Conservation (phyloP, 2,888 invertebrate species). For the Rhodophaea formosa region DNA sequence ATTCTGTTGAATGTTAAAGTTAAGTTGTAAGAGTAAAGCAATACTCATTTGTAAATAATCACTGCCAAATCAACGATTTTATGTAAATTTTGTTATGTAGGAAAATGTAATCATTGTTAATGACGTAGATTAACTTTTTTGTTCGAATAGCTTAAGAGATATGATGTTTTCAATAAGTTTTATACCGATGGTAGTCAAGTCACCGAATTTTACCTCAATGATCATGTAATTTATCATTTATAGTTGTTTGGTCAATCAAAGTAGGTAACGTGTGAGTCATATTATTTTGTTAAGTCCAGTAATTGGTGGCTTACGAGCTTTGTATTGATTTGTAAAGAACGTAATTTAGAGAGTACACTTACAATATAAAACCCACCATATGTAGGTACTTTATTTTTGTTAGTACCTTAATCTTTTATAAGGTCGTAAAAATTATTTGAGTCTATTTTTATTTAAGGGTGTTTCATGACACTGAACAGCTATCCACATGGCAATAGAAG, state of each 20-base stretch:
- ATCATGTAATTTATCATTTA: slow-evolving; percentile 18
- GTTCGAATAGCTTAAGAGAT: background rate
- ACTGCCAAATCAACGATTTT: slow-evolving; percentile 20
- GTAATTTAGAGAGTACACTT: slow-evolving; percentile 1
- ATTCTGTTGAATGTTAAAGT: slow-evolving; percentile 63
- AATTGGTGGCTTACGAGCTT: slow-evolving; percentile 1
- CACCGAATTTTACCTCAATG: slow-evolving; percentile 54
- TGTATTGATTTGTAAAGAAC: slow-evolving; percentile 19
- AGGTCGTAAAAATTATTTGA: too few relatives aligned
- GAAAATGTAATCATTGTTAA: background rate
- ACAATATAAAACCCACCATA: slow-evolving; percentile 26
- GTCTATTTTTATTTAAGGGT: too few relatives aligned
- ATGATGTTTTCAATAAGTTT: background rate
- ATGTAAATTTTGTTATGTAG: slow-evolving; percentile 5
- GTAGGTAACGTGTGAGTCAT: slow-evolving; percentile 7
- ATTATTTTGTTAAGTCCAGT: slow-evolving; percentile 1
- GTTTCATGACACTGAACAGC: too few relatives aligned
- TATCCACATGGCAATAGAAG: too few relatives aligned
- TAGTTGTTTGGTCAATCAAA: background rate
- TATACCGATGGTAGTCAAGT: slow-evolving; percentile 37
- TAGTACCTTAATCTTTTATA: too few relatives aligned
- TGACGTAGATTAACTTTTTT: background rate
- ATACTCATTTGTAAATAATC: slow-evolving; percentile 31
- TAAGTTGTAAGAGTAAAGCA: slow-evolving; percentile 17
- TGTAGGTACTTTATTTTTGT: background rate